These are phyloP conservation scores for Misgurnus mizolepis DNA, from an alignment of 2,113 vertebrate species.

Conservation along the genomic window DNA sequence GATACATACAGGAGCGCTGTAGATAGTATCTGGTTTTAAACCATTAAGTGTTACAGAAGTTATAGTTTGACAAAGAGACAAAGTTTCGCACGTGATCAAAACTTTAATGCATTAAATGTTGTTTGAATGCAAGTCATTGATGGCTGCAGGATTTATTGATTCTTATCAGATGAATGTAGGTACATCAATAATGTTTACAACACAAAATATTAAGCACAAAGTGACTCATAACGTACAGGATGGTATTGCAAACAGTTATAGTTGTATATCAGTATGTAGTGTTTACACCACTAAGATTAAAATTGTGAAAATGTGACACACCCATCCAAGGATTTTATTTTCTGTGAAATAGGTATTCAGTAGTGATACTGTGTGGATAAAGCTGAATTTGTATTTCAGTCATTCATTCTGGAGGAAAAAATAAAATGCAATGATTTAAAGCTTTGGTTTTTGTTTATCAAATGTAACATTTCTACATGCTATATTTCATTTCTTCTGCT, in stretches of 20 bases:
- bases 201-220: background rate
- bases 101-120: background rate
- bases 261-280: background rate
- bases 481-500: too few species aligned
- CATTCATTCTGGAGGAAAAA: constrained; percentile 6
- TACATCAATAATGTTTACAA: background rate
- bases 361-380: background rate
- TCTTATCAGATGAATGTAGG: constrained; percentile 5
- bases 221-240: too few species aligned
- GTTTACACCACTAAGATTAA: background rate
- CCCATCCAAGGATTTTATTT: background rate
- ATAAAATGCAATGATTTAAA: background rate
- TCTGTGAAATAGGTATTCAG: background rate
- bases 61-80: background rate
- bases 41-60: background rate
- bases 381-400: constrained; percentile 12
- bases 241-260: background rate
- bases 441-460: background rate
- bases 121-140: background rate
- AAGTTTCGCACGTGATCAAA: background rate
- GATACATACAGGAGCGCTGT: background rate
- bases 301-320: background rate
- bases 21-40: background rate
- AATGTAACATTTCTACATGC: too few species aligned
- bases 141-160: background rate